phyloP scores from a whole-genome alignment of 2,888 invertebrate species.

The Tryphoninae sp. region DNA sequence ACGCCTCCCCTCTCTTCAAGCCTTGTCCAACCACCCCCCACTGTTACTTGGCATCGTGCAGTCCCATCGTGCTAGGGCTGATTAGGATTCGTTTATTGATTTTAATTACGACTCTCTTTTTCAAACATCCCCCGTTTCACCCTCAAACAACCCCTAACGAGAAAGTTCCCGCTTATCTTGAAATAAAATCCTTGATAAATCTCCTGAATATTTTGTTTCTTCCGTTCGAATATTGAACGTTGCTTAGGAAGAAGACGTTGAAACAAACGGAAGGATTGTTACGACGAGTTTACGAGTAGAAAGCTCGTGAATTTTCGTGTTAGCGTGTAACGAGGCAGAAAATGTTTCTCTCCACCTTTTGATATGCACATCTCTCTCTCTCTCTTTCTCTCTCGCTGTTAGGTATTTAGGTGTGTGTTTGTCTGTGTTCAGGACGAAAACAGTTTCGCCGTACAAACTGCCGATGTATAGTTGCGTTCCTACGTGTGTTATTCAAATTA shows the following conservation, averaged over 20 bases:
- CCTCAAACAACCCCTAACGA: conserved; percentile 23
- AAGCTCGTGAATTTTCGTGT: conserved; percentile 61
- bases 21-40: conserved; percentile 29
- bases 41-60: conserved; percentile 41
- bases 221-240: neutral
- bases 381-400: neutral
- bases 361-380: conserved; percentile 48
- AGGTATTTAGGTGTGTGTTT: neutral
- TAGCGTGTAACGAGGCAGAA: conserved; percentile 63
- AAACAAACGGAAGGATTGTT: conserved; percentile 28
- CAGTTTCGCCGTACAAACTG: conserved; percentile 29
- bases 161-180: neutral
- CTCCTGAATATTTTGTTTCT: conserved; percentile 4
- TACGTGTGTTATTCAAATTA: conserved; percentile 76
- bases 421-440: neutral
- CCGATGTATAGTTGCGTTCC: conserved; percentile 55
- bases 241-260: conserved; percentile 47
- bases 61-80: conserved; percentile 53
- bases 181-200: conserved; percentile 3
- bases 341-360: conserved; percentile 47
- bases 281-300: conserved; percentile 40
- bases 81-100: conserved; percentile 67
- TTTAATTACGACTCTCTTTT: conserved; percentile 59
- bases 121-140: neutral
- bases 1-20: conserved; percentile 37